These are phyloP conservation scores for Leptothorax acervorum DNA, from an alignment of 2,888 invertebrate species.

Conservation along the genomic window DNA sequence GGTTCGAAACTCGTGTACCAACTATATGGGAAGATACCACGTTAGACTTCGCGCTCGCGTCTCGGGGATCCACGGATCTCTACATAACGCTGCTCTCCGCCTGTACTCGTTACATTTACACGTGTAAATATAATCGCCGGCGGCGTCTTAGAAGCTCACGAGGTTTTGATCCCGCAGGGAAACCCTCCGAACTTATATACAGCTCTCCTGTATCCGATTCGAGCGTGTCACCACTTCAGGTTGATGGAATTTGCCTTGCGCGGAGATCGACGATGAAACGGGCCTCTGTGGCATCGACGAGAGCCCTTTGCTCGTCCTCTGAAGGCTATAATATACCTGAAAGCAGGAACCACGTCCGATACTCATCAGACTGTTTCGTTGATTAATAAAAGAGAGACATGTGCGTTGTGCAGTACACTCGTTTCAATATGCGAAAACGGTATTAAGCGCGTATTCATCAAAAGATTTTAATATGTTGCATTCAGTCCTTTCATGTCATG, in stretches of 20 bases:
- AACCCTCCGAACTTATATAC: constrained; percentile 89
- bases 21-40: constrained; percentile 42
- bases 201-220: constrained; percentile 95
- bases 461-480: background rate
- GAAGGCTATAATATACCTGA: constrained; percentile 93
- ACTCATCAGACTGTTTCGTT: background rate
- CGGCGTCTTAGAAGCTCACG: constrained; percentile 52
- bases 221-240: constrained; percentile 95
- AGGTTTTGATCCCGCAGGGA: constrained; percentile 40
- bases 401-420: background rate
- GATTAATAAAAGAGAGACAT: background rate
- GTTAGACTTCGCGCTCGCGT: constrained; percentile 35
- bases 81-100: constrained; percentile 24
- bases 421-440: background rate
- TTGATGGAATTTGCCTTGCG: constrained; percentile 90
- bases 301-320: constrained; percentile 90
- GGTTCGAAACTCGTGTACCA: constrained; percentile 57
- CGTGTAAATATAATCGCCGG: constrained; percentile 53
- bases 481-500: background rate
- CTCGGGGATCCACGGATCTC: constrained; percentile 32
- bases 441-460: background rate
- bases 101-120: constrained; percentile 37
- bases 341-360: constrained; percentile 78
- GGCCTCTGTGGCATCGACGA: constrained; percentile 87
- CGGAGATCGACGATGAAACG: constrained; percentile 92